phyloP scores from a whole-genome alignment of 1,140 invertebrate genomes.

The Penaeus chinensis region DNA sequence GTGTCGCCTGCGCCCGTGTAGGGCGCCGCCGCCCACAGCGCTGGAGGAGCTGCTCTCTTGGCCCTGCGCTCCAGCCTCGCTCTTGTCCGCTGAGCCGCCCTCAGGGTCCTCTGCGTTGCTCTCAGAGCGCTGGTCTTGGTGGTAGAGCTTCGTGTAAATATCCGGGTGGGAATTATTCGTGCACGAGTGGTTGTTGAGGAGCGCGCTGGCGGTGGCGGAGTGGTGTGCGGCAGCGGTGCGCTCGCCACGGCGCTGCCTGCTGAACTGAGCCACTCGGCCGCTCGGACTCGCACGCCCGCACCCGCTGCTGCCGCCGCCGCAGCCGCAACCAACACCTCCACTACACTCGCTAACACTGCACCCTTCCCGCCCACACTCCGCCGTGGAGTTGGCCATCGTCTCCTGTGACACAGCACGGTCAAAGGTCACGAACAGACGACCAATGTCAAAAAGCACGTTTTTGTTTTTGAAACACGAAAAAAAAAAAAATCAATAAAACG shows the following conservation, averaged over 20 bases:
- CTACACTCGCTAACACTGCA: conserved; percentile 35
- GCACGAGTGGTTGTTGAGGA: conserved; percentile 45
- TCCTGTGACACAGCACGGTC: no score
- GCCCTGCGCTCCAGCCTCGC: conserved; percentile 3
- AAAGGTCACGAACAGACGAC: no score
- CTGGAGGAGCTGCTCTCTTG: not conserved
- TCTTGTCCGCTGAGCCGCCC: not conserved
- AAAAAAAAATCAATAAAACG: no score
- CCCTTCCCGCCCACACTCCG: conserved; percentile 30
- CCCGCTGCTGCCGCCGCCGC: conserved; percentile 3
- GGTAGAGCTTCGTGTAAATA: conserved; percentile 40
- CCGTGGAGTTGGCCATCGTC: no score
- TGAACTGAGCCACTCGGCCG: conserved; percentile 50
- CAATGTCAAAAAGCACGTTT: no score
- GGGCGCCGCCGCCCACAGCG: not conserved
- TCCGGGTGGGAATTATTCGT: conserved; percentile 54
- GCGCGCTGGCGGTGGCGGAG: not conserved
- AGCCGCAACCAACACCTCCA: conserved; percentile 23
- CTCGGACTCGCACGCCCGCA: conserved; percentile 28
- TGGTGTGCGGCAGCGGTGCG: conserved; percentile 13
- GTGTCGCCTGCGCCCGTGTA: conserved; percentile 30
- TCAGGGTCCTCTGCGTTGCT: not conserved
- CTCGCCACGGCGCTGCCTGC: conserved; percentile 34
- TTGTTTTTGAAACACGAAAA: no score
- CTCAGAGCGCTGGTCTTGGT: not conserved